A percentile compares a stretch with the other conserved stretches of the same genome.
Conservation (phyloP, 2,113 vertebrate species). For the Ranitomeya imitator region DNA sequence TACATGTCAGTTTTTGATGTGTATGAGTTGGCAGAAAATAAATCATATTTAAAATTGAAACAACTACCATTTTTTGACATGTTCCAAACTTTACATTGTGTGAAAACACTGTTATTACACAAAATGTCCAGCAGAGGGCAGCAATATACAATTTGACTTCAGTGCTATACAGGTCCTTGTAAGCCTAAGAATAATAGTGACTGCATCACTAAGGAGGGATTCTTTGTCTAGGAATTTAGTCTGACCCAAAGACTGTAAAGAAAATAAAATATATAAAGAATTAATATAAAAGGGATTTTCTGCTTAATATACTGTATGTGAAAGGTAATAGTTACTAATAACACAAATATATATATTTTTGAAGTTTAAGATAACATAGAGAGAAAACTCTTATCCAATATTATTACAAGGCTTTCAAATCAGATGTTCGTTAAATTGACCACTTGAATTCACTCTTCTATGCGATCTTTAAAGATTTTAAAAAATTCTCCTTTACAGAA, state of each 20-base stretch:
- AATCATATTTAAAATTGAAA: too few relatives aligned
- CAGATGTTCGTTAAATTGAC: too few relatives aligned
- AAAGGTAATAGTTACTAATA: not conserved
- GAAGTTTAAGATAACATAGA: too few relatives aligned
- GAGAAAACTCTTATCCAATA: too few relatives aligned
- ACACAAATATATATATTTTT: too few relatives aligned
- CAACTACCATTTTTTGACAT: not conserved
- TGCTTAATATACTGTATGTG: not conserved
- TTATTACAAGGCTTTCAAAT: too few relatives aligned
- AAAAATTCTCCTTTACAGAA: too few relatives aligned
- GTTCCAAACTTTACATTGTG: not conserved
- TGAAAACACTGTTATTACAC: not conserved
- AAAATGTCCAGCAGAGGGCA: not conserved
- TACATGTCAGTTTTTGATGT: too few relatives aligned
- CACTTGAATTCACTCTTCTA: too few relatives aligned
- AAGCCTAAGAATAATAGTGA: conserved; percentile 6
- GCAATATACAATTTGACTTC: not conserved
- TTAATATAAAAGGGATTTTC: not conserved
- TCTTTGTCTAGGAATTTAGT: not conserved
- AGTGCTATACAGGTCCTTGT: not conserved
- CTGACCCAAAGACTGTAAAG: not conserved
- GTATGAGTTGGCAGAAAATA: too few relatives aligned
- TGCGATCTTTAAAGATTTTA: too few relatives aligned
- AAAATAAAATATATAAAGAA: not conserved
- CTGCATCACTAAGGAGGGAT: conserved; percentile 4